Evolutionary conservation across 2,888 invertebrate species (phyloP), one percentile per base, ranked within the genome.

Genomic region (Physocephala rufipes): DNA sequence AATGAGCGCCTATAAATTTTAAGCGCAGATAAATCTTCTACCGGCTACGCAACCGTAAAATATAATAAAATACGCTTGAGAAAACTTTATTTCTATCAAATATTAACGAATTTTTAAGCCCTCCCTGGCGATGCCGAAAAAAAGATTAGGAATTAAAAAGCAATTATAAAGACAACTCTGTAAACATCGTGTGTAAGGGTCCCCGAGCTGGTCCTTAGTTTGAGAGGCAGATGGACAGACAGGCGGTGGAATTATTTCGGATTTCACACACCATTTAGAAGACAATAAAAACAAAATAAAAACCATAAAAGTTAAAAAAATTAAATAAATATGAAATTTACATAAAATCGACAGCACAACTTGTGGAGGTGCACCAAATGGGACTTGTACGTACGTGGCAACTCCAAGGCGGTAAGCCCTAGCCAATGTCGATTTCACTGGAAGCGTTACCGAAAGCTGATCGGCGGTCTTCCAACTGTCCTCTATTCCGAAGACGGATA

Each of bases 91-190:
- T 65, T 43, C 21, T 26, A n/a, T 47, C 26, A 24, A 53, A 21
- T 9, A n/a, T 36, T 36, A 36, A 36, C 36, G 36, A 7, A 4
- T 36, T 36, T 36, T 36, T 7, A 36, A 36, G 36, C 36, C 36
- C 36, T 36, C 5, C 36, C 53, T 21, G 36, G 36, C 67, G 74
- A 72, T 72, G 71, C 71, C 76, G 73, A 66, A 66, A 74, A 77
- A 70, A 75, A 80, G 82, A 82, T 81, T 81, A 81, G 80, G 81
- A 76, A 81, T 82, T 81, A 81, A 81, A 81, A 81, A 80, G 81
- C 81, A 81, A 81, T 82, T 81, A 82, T 80, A 78, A 78, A 55
- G 80, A 82, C 82, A 81, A 81, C 81, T 79, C 81, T 81, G 81
- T 82, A 81, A 82, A 81, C 81, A 81, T 76, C 77, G 79, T 78